These are phyloP conservation scores for Porites cylindrica DNA, from an alignment of 92 coral and sea anemone genomes.

Conservation along the genomic window DNA sequence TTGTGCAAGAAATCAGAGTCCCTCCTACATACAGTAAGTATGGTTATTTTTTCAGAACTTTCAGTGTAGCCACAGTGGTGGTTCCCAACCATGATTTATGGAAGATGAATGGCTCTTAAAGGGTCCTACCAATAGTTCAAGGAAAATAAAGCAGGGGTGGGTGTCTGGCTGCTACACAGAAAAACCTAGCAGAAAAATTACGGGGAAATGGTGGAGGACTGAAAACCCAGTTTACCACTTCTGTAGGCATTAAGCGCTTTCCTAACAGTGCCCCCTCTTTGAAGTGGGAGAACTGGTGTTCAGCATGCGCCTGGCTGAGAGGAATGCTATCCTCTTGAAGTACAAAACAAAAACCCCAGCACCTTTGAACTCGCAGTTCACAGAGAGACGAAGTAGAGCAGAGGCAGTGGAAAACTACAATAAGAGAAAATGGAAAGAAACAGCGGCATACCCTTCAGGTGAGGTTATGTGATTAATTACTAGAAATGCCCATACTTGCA, in stretches of 20 bases:
- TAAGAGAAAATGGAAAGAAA: conserved; percentile 58
- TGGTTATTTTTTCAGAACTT: not conserved
- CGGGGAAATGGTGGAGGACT: not conserved
- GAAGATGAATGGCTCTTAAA: not conserved
- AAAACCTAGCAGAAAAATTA: no score
- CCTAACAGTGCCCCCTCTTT: not conserved
- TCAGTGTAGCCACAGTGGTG: conserved; percentile 11
- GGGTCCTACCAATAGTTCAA: not conserved
- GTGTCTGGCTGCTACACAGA: no score
- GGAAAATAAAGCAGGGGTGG: no score
- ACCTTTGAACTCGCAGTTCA: conserved; percentile 62
- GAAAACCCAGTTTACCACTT: not conserved
- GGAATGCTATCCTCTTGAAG: conserved; percentile 36
- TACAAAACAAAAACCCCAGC: conserved; percentile 53
- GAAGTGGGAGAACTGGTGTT: conserved; percentile 42
- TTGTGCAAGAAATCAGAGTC: conserved; percentile 50
- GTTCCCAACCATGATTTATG: not conserved
- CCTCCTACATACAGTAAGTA: conserved; percentile 57
- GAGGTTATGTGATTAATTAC: conserved; percentile 14
- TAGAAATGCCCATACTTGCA: not conserved
- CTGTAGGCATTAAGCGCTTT: not conserved
- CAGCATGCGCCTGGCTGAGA: conserved; percentile 27
- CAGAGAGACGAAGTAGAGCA: conserved; percentile 56
- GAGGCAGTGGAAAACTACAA: conserved; percentile 55
- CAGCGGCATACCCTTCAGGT: conserved; percentile 58